phyloP scores from a whole-genome alignment of 2,113 vertebrate species.

The Ailurus styani region DNA sequence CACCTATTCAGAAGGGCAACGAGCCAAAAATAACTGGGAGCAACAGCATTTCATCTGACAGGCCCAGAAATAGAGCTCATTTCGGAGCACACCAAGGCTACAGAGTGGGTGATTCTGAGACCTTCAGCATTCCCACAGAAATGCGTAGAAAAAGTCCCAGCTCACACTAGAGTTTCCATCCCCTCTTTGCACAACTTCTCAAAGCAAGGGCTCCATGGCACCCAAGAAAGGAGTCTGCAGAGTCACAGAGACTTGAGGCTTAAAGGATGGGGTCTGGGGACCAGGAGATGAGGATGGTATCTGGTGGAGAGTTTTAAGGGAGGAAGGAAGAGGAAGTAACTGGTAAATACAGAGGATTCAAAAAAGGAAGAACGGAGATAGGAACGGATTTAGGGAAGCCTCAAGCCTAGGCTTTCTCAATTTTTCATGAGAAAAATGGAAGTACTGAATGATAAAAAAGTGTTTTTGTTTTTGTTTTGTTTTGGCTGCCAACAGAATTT shows the following conservation, averaged over 20 bases:
- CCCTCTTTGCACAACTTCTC: not conserved
- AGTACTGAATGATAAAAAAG: not conserved
- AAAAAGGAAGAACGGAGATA: not conserved
- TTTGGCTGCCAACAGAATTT: not conserved
- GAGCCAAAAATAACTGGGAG: constrained; percentile 73
- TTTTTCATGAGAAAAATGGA: not conserved
- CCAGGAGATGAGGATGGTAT: not conserved
- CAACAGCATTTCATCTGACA: constrained; percentile 69
- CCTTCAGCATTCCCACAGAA: not conserved
- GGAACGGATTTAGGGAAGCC: not conserved
- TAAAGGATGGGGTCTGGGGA: not conserved
- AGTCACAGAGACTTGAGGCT: not conserved
- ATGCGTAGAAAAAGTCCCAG: not conserved
- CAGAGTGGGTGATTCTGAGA: not conserved
- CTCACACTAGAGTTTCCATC: fast-evolving
- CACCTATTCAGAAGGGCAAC: constrained; percentile 72
- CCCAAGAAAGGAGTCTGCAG: not conserved
- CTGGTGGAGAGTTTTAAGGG: not conserved
- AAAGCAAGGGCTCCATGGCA: not conserved
- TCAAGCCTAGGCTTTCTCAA: not conserved
- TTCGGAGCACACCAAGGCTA: constrained; percentile 14
- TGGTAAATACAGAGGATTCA: not conserved
- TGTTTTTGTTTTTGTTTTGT: too few relatives aligned
- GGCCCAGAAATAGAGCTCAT: constrained; percentile 70
- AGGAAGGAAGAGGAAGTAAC: not conserved